Percentiles rank a stretch among this genome's conserved stretches.
These are phyloP conservation scores for Hyalella azteca DNA, from an alignment of 2,888 invertebrate species.

Conservation along the genomic window DNA sequence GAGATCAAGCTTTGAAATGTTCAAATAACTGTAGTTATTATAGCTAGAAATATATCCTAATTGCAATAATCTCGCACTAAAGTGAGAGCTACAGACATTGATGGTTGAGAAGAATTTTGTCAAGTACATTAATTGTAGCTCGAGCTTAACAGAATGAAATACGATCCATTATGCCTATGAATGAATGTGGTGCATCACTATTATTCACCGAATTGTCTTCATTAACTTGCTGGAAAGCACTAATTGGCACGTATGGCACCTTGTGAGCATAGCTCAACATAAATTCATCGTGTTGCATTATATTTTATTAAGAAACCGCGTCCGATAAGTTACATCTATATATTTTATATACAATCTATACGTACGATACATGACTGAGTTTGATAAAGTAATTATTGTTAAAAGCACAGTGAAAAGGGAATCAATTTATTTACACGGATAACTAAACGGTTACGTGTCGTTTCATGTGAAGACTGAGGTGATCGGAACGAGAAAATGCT, in stretches of 20 bases:
- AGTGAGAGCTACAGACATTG: too few species aligned
- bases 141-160: too few species aligned
- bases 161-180: too few species aligned
- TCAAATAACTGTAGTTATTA: too few species aligned
- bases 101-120: too few species aligned
- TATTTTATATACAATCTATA: background rate
- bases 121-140: too few species aligned
- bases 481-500: conserved; percentile 70
- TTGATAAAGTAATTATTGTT: background rate
- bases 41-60: too few species aligned
- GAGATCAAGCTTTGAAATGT: too few species aligned
- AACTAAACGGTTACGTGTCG: conserved; percentile 64
- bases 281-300: background rate
- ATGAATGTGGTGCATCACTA: too few species aligned
- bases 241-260: conserved; percentile 25
- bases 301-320: background rate
- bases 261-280: conserved; percentile 9
- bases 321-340: conserved; percentile 22
- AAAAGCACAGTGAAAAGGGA: background rate
- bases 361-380: conserved; percentile 24
- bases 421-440: too few species aligned
- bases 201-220: too few species aligned
- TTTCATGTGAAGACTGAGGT: conserved; percentile 70
- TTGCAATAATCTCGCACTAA: too few species aligned
- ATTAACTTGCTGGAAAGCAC: background rate